Base-by-base conservation (phyloP, 2,888 invertebrate genomes). In the Drosophila bunnanda region DNA sequence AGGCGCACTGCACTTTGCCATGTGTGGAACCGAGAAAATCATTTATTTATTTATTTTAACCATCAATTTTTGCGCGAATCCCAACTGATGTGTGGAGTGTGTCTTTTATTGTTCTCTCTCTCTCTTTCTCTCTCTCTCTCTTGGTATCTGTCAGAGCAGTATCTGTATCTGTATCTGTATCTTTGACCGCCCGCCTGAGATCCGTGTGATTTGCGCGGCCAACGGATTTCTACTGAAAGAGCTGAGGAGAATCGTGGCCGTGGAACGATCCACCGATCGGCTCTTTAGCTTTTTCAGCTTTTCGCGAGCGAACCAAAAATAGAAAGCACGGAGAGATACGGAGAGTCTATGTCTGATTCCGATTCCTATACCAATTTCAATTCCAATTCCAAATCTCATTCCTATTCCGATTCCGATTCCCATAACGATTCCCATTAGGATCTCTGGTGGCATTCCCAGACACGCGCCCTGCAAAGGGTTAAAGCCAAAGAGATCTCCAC, bases 221-320 rank as follows among this genome's bases (percentile, higher is more conserved):
- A 80, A 82, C 86, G 68, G 75, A 80, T 77, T 86, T 83, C 80
- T 88, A 83, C 83, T 83, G 80, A 83, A 78, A 73, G 66, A 65
- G 68, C 62, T 13, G 6, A 22, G 50, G 34, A 52, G 50, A 52
- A 22, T 34, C 32, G 59, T 43, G 56, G 15, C 78, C 73, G 80
- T 71, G 48, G 54, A 32, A 17, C 52, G 54, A 59, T 69, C 53
- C 39, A 39, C 36, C 46, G 55, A 55, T 60, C 71, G 58, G 28
- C 46, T 57, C 67, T 64, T 57, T 53, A 57, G 52, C 71, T 72
- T 64, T 72, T 64, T 57, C 53, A 57, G 52, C 71, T 72, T 64
- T 72, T 57, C 20, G 52, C 73, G 65, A 55, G 54, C 41, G 52
- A 41, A 68, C 67, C 67, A 69, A 68, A 68, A 68, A 68, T 68